Evolutionary conservation across 30 jellyfish, hydroid and myxozoan species (phyloP).

Genomic region (Aurelia sp.): DNA sequence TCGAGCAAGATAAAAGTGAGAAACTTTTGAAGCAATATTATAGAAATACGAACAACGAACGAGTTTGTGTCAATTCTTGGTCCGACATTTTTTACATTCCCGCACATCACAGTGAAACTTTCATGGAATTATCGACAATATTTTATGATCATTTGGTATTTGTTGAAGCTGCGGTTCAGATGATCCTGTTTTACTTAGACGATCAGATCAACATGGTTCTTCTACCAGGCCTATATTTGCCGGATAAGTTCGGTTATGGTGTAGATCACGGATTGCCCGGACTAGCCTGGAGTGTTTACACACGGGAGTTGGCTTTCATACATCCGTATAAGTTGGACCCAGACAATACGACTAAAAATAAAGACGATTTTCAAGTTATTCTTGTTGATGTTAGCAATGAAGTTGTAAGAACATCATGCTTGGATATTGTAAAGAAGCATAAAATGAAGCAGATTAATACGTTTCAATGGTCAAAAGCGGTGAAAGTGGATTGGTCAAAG

Average conservation of each 20-base stretch:
- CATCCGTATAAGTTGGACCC: constrained; percentile 62
- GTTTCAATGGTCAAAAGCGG: constrained; percentile 39
- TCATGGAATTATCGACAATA: constrained; percentile 38
- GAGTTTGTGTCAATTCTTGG: constrained; percentile 67
- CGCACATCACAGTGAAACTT: constrained; percentile 9
- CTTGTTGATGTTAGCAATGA: constrained; percentile 56
- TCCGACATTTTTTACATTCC: constrained; percentile 75
- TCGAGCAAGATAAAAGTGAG: constrained; percentile 30
- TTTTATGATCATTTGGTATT: constrained; percentile 68
- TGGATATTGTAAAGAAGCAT: constrained; percentile 42
- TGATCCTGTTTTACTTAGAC: constrained; percentile 32
- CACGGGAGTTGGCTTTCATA: constrained; percentile 49
- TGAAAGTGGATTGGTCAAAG: constrained; percentile 57
- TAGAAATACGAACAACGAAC: constrained; percentile 52
- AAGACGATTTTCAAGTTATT: constrained; percentile 32
- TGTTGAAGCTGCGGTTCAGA: constrained; percentile 70
- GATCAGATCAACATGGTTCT: constrained; percentile 18
- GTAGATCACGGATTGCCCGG: constrained; percentile 46
- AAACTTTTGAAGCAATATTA: constrained; percentile 32
- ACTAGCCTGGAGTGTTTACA: constrained; percentile 62
- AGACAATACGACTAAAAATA: constrained; percentile 13
- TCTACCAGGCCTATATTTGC: constrained; percentile 52
- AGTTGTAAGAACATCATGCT: constrained; percentile 54
- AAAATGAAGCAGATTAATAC: constrained; percentile 2
- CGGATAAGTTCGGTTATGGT: constrained; percentile 60